Conservation (phyloP, 1,140 invertebrate genomes). For the Condylostylus longicornis region DNA sequence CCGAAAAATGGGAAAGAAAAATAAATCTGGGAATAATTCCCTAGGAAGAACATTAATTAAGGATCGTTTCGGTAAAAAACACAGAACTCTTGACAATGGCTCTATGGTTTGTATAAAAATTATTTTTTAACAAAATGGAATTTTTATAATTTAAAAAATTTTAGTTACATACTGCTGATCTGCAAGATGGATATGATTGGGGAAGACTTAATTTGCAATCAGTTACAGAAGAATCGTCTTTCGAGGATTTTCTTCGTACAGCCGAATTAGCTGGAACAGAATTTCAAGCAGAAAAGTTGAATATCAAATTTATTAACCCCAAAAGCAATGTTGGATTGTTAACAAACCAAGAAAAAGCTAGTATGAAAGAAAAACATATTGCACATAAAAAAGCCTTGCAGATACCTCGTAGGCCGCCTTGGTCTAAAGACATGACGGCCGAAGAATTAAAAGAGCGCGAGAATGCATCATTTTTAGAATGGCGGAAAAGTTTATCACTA, state of each 20-base stretch:
- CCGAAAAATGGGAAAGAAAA: slow-evolving; percentile 22
- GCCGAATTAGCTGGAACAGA: slow-evolving; percentile 87
- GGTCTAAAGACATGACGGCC: slow-evolving; percentile 56
- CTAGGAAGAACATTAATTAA: slow-evolving; percentile 61
- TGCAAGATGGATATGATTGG: slow-evolving; percentile 84
- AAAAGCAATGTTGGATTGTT: slow-evolving; percentile 44
- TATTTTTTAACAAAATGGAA: slow-evolving; percentile 3
- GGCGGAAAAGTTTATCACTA: slow-evolving; percentile 64
- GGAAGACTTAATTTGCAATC: slow-evolving; percentile 77
- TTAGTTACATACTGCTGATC: slow-evolving; percentile 71
- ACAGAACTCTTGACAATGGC: slow-evolving; percentile 43
- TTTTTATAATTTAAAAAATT: background rate
- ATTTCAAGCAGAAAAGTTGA: slow-evolving; percentile 81
- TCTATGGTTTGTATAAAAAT: slow-evolving; percentile 38
- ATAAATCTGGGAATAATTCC: slow-evolving; percentile 16
- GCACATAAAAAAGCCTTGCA: slow-evolving; percentile 49
- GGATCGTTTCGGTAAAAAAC: slow-evolving; percentile 49
- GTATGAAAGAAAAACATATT: slow-evolving; percentile 44
- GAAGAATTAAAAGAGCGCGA: slow-evolving; percentile 66
- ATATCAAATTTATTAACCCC: slow-evolving; percentile 45
- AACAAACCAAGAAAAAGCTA: slow-evolving; percentile 43
- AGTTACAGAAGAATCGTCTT: slow-evolving; percentile 86
- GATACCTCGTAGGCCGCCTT: slow-evolving; percentile 74
- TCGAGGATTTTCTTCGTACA: slow-evolving; percentile 90
- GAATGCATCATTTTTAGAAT: slow-evolving; percentile 69